Evolutionary conservation across 2,888 invertebrate genomes (phyloP).

Genomic region (Agonopterix arenella): DNA sequence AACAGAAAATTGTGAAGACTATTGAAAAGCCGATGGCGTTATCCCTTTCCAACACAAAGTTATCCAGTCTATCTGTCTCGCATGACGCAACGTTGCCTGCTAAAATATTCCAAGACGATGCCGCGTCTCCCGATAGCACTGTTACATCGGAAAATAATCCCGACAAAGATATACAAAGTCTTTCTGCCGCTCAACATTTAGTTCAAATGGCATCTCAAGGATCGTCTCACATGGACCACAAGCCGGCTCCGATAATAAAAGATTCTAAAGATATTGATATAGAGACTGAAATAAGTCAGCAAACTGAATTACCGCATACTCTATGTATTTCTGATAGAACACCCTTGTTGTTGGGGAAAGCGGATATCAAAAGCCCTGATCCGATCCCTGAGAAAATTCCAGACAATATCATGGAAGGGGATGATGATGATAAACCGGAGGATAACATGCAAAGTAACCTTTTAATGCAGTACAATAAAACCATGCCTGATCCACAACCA

Average conservation of each 20-base stretch:
- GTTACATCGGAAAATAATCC: slow-evolving; percentile 40
- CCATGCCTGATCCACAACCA: slow-evolving; percentile 32
- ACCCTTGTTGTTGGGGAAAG: slow-evolving; percentile 59
- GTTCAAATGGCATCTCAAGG: slow-evolving; percentile 28
- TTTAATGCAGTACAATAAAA: slow-evolving; percentile 51
- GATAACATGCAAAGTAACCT: slow-evolving; percentile 48
- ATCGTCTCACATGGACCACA: slow-evolving; percentile 33
- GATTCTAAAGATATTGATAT: slow-evolving; percentile 64
- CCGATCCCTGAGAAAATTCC: slow-evolving; percentile 72
- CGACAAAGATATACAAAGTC: slow-evolving; percentile 34
- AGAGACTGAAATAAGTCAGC: slow-evolving; percentile 68
- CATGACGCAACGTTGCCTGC: slow-evolving; percentile 79
- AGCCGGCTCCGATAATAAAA: slow-evolving; percentile 24
- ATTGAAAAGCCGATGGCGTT: slow-evolving; percentile 70
- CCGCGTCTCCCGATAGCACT: slow-evolving; percentile 77
- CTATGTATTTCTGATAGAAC: slow-evolving; percentile 57
- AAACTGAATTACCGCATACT: slow-evolving; percentile 66
- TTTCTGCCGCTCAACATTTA: slow-evolving; percentile 29
- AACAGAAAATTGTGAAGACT: slow-evolving; percentile 71
- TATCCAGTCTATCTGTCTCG: slow-evolving; percentile 75
- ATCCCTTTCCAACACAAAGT: slow-evolving; percentile 69
- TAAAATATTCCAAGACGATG: slow-evolving; percentile 82
- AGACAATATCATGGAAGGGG: slow-evolving; percentile 68
- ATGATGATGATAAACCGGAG: slow-evolving; percentile 67
- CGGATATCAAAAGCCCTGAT: slow-evolving; percentile 69